Evolutionary conservation across 2,888 invertebrate species (phyloP), one percentile per base, ranked within the genome.

Genomic region (Morpho deidamia): DNA sequence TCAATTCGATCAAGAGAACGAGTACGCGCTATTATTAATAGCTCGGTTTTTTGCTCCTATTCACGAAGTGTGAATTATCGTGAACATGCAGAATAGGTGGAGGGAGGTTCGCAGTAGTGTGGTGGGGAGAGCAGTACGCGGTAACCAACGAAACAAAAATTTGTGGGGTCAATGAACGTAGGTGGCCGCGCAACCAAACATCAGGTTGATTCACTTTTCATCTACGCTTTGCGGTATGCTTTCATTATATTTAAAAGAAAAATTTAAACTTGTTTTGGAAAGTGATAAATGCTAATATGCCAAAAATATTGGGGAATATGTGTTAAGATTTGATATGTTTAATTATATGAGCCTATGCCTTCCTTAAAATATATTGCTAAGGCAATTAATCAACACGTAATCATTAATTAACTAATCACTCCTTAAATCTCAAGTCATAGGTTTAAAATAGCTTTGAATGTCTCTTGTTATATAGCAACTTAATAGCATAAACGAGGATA

Each of bases 171-270:
- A 85, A 84, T 76, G 87, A 81, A 82, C 90, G 79, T 76, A 67
- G 81, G 80, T 85, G 83, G 85, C 89, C 88, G 86, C 83, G 72
- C 80, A 74, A 76, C 76, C 70, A 80, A 83, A 79, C 79, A 76
- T 80, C 84, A 85, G 80, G 81, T 85, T 88, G 88, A 87, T 87
- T 89, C 88, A 89, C 88, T 89, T 89, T 89, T 89, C 87, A 86
- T 87, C 83, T 76, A 78, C 83, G 72, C 81, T 81, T 71, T 71
- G 79, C 74, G 72, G 74, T 78, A 72, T 72, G 69, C 72, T 67
- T 74, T 53, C 37, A 51, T 44, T 47, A 46, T 47, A 55, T 51
- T 53, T 51, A 33, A 43, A 52, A 59, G 40, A 65, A 67, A 58
- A 69, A 71, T 72, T 73, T 70, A 74, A 83, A 81, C 75, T 74